These are phyloP conservation scores for Microchirus variegatus DNA, from an alignment of 2,797 vertebrate genomes.

Conservation along the genomic window DNA sequence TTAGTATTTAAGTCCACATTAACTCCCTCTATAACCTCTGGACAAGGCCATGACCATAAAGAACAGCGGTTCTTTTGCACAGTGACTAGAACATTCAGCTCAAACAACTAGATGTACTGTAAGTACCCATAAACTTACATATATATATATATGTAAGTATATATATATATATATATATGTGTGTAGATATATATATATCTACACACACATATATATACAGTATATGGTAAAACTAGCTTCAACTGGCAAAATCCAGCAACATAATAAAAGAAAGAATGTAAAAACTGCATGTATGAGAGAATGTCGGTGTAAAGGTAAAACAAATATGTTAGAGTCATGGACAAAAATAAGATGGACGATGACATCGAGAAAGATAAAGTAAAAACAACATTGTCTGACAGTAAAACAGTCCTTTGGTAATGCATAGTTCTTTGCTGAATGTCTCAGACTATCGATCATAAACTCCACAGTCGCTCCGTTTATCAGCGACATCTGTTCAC, in stretches of 20 bases:
- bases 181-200: conserved; percentile 28
- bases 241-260: conserved; percentile 45
- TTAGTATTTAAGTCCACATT: too few species aligned
- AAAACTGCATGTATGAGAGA: conserved; percentile 22
- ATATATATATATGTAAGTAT: too few species aligned
- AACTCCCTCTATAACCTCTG: too few species aligned
- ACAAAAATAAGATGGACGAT: conserved; percentile 6
- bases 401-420: conserved; percentile 80
- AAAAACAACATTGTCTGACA: conserved; percentile 34
- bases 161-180: too few species aligned
- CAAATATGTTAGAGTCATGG: conserved; percentile 19
- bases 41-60: conserved; percentile 11
- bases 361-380: conserved; percentile 14
- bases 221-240: conserved; percentile 50
- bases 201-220: conserved; percentile 25
- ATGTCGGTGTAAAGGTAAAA: conserved; percentile 11
- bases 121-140: conserved; percentile 34
- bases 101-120: conserved; percentile 28
- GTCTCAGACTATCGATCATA: conserved; percentile 21
- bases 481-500: conserved; percentile 11
- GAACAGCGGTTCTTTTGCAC: conserved; percentile 20
- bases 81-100: not conserved
- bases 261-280: conserved; percentile 19
- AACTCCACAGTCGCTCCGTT: conserved; percentile 7
- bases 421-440: conserved; percentile 82